phyloP scores from a whole-genome alignment of 2,113 vertebrate genomes.

The Paedocypris sp. region DNA sequence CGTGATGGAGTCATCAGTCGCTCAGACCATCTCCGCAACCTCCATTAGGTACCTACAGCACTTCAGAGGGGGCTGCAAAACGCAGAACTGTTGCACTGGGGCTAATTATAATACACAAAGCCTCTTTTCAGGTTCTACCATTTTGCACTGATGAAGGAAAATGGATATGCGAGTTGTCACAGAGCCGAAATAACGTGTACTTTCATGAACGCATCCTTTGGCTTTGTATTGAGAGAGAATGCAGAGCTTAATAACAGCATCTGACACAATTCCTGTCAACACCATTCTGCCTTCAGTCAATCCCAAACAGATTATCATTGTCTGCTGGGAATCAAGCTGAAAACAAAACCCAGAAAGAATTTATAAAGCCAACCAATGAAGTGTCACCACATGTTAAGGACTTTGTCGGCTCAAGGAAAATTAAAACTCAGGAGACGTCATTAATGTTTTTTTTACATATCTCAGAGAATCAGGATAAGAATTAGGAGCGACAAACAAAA shows the following conservation, averaged over 20 bases:
- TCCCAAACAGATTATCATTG: constrained; percentile 11
- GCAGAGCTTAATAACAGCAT: constrained; percentile 23
- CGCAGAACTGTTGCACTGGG: neutral
- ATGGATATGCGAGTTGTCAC: constrained; percentile 12
- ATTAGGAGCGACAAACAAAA: too few relatives aligned
- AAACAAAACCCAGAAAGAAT: constrained; percentile 20
- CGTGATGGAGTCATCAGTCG: too few relatives aligned
- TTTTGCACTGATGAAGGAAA: constrained; percentile 29
- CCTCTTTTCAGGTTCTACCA: constrained; percentile 6
- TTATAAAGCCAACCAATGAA: constrained; percentile 2
- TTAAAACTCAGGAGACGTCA: neutral
- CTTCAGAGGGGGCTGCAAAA: too few relatives aligned
- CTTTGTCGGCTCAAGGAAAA: constrained; percentile 8
- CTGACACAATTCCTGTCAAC: constrained; percentile 19
- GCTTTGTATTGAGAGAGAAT: constrained; percentile 17
- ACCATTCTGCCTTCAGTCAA: constrained; percentile 3
- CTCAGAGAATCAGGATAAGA: constrained; percentile 4
- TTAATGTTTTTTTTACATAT: neutral
- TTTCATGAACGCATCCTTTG: constrained; percentile 22
- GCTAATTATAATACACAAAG: constrained; percentile 17
- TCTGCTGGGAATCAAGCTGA: neutral
- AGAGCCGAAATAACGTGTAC: constrained; percentile 27
- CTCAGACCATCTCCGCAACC: too few relatives aligned
- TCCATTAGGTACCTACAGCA: too few relatives aligned
- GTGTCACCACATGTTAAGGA: constrained; percentile 16